phyloP scores from a whole-genome alignment of 2,113 vertebrate species.

The Callopanchax toddi region DNA sequence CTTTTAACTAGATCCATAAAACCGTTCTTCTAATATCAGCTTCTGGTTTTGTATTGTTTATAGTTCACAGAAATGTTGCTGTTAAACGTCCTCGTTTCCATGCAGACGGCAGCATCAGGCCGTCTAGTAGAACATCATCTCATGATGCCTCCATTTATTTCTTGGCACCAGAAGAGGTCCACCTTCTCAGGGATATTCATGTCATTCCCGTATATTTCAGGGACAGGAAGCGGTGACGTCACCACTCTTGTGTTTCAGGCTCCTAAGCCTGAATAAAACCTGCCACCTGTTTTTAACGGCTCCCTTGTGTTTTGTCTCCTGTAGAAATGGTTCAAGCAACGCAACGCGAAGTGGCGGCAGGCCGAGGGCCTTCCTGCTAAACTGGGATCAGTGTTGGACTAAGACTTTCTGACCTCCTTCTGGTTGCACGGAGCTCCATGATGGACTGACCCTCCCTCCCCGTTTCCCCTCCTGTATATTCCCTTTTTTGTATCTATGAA shows the following conservation, averaged over 20 bases:
- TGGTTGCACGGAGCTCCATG: conserved; percentile 4
- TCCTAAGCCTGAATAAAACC: conserved; percentile 8
- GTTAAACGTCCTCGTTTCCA: not conserved
- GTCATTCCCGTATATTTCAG: conserved; percentile 6
- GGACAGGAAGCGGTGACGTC: conserved; percentile 24
- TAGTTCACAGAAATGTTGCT: too few relatives aligned
- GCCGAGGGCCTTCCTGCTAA: conserved; percentile 91
- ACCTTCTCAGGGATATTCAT: conserved; percentile 52
- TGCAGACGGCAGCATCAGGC: conserved; percentile 8
- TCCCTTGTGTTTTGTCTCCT: conserved; percentile 23
- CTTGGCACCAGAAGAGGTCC: conserved; percentile 14
- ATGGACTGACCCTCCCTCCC: conserved; percentile 13
- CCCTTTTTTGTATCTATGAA: conserved; percentile 53
- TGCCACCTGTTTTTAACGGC: not conserved
- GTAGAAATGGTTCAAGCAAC: conserved; percentile 93
- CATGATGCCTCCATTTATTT: not conserved
- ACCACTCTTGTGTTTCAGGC: conserved; percentile 35
- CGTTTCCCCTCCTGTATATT: conserved; percentile 19
- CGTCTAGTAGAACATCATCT: conserved; percentile 21
- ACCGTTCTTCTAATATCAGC: too few relatives aligned
- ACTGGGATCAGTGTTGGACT: conserved; percentile 90
- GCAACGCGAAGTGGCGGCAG: conserved; percentile 88
- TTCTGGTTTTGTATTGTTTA: too few relatives aligned
- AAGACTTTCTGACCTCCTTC: conserved; percentile 23
- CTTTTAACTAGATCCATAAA: too few relatives aligned